These are phyloP conservation scores for Spodoptera litura DNA, from an alignment of 1,140 invertebrate genomes.

Conservation along the genomic window DNA sequence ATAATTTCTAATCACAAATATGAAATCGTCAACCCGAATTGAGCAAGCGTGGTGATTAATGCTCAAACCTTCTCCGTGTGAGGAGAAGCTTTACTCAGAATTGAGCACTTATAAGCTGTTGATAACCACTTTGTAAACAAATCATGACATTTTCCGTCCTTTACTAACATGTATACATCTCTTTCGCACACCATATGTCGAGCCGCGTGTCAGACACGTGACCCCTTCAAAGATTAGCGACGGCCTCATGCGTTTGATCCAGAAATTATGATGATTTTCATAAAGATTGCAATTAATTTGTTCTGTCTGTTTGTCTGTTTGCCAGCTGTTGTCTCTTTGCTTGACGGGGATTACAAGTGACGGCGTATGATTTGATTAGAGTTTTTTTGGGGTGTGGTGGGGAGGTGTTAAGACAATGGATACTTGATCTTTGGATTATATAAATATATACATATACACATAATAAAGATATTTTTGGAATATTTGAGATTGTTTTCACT, in stretches of 20 bases:
- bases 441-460: too few relatives aligned
- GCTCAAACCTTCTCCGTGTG: too few relatives aligned
- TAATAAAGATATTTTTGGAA: too few relatives aligned
- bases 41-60: too few relatives aligned
- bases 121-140: background rate
- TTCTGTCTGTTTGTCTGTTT: background rate
- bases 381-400: too few relatives aligned
- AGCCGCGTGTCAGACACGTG: slow-evolving; percentile 60
- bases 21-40: too few relatives aligned
- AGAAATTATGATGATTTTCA: slow-evolving; percentile 19
- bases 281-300: slow-evolving; percentile 22
- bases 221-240: slow-evolving; percentile 60
- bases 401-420: too few relatives aligned
- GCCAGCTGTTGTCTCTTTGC: slow-evolving; percentile 12
- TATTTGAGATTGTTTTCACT: too few relatives aligned
- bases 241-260: slow-evolving; percentile 51
- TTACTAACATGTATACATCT: slow-evolving; percentile 38
- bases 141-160: background rate
- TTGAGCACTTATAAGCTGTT: too few relatives aligned
- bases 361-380: background rate
- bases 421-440: too few relatives aligned
- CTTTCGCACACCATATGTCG: slow-evolving; percentile 63
- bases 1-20: too few relatives aligned
- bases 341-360: slow-evolving; percentile 20
- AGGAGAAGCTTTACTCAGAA: too few relatives aligned